Percentiles rank a stretch among this genome's conserved stretches.
Evolutionary conservation across 64 coral and sea anemone species (phyloP).

Genomic region (Montipora efflorescens): DNA sequence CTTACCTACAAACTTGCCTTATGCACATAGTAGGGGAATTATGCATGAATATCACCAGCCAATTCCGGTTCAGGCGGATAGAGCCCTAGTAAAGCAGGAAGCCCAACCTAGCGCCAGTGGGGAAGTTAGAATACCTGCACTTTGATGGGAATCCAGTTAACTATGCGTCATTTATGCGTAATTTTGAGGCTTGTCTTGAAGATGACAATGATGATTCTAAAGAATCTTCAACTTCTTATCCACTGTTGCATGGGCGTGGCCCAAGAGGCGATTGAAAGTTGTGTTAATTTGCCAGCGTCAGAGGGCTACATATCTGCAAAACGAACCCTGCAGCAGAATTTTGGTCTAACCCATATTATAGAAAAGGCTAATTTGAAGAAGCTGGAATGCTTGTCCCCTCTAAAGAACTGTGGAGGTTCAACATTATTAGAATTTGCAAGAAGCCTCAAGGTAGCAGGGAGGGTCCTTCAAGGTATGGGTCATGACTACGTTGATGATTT

Average conservation of each 20-base stretch:
- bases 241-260: slow-evolving; percentile 65
- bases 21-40: no score
- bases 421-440: slow-evolving; percentile 58
- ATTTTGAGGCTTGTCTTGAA: slow-evolving; percentile 68
- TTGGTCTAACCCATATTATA: slow-evolving; percentile 70
- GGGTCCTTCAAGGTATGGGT: slow-evolving; percentile 64
- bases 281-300: slow-evolving; percentile 74
- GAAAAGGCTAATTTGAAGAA: slow-evolving; percentile 60
- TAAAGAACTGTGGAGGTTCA: slow-evolving; percentile 33
- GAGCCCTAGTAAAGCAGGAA: not conserved
- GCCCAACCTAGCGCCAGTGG: not conserved
- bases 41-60: no score
- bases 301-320: slow-evolving; percentile 68
- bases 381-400: slow-evolving; percentile 26
- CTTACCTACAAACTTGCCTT: no score
- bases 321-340: slow-evolving; percentile 60
- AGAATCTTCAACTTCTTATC: slow-evolving; percentile 66
- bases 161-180: slow-evolving; percentile 63
- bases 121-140: slow-evolving; percentile 63
- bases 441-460: slow-evolving; percentile 31
- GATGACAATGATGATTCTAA: slow-evolving; percentile 41
- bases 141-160: slow-evolving; percentile 65
- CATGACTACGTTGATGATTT: slow-evolving; percentile 54
- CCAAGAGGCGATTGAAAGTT: slow-evolving; percentile 63
- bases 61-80: not conserved